Evolutionary conservation across 2,888 invertebrate species (phyloP), one percentile per base, ranked within the genome.

Genomic region (Cremastinae sp.): DNA sequence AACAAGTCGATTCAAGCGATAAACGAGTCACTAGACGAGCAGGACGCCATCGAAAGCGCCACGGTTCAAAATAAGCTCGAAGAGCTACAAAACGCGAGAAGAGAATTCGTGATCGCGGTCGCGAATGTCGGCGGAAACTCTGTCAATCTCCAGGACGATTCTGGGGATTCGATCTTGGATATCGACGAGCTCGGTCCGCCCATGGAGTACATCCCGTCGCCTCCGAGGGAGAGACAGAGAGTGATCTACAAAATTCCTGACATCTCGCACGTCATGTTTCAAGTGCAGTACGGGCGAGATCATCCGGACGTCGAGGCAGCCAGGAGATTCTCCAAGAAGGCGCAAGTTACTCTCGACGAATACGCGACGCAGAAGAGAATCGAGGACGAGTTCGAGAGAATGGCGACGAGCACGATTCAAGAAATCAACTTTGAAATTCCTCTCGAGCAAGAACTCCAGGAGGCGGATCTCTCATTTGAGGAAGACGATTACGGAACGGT

Each of bases 21-120:
- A 59, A 81, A 78, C 76, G 82, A 85, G 9, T 75, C 78, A 0
- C 77, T 86, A 16, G 80, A 83, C 12, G 81, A 84, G 10, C 84
- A 87, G 81, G 88, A 88, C 2, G 85, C 83, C 0, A 79, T 55
- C 0, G 88, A 88, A 59, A 55, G 72, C 0, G 75, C 71, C 1
- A 69, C 83, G 0, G 83, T 88, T 2, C 83, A 86, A 41, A 64
- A 49, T 1, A 86, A 80, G 47, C 66, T 88, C 10, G 79, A 81
- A 10, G 85, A 85, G 2, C 75, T 88, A 3, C 88, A 88, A n/a
- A 79, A 83, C 7, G 87, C 88, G 1, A 82, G 88, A 14, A 80
- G 88, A n/a, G 88, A 87, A 1, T 85, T 88, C 49, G 85, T 88
- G 3, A 77, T 88, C n/a, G 79, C 87, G 0, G 84, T 85, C 2